Base-by-base conservation (phyloP, 2,113 vertebrate genomes). In the Myodes glareolus region DNA sequence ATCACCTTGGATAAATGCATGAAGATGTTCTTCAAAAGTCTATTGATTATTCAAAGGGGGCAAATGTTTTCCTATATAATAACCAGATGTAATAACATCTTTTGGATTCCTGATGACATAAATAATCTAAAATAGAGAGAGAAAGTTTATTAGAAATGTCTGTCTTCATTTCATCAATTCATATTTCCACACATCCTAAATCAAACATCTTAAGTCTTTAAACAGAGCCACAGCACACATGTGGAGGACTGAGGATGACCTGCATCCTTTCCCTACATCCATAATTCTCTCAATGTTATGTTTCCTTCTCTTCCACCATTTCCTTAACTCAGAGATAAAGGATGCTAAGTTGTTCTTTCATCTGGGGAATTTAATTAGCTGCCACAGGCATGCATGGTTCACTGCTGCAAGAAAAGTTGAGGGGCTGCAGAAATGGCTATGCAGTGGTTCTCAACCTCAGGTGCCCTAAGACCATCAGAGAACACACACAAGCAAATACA, bases 41-140 rank as follows among this genome's bases (percentile, higher is more conserved):
- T 10, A 0, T 0, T 19, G 19, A n/a, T 25, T 36, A 4, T 12
- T 14, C 7, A 23, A 58, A 27, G 3, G 3, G 4, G 3, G 1
- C 1, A 81, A 10, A 10, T n/a, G 8, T 23, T n/a, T 52, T 36
- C 14, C 2, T 21, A 80, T 31, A 80, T 52, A 31, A 36, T 80
- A n/a, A 5, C 0, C 0, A 55, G 50, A 55, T 58, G 11, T 61
- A 39, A 0, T 36, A n/a, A 61, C 21, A 82, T 82, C 52, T 39
- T 1, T 82, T 39, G 55, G 55, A 39, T 61, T 61, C 11, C 80
- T 58, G 33, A 61, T 82, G 80, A 61, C 21, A 82, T 61, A 82
- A 27, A 61, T 82, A 12, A 82, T 27, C 36, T 61, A 61, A 80
- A 55, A 36, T 16, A 80, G 31, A 76, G 4, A 27, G 13, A 77